These are phyloP conservation scores for Parus major DNA, from an alignment of 2,113 vertebrate species.

Conservation along the genomic window DNA sequence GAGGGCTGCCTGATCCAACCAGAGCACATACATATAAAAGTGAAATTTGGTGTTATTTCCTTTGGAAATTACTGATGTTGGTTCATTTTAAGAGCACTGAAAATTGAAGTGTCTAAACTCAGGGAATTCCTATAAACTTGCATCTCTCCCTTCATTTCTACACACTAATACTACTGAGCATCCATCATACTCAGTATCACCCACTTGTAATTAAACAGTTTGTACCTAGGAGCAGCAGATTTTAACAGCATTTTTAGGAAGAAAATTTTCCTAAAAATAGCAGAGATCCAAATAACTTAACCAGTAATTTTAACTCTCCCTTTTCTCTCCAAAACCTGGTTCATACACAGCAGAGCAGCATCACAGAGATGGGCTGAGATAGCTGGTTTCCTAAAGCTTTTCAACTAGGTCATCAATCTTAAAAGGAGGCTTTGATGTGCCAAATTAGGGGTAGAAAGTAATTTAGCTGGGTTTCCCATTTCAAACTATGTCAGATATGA, in stretches of 20 bases:
- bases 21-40: not conserved
- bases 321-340: not conserved
- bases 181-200: not conserved
- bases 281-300: not conserved
- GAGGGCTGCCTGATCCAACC: not conserved
- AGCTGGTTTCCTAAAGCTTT: not conserved
- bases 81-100: not conserved
- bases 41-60: not conserved
- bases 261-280: not conserved
- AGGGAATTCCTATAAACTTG: not conserved
- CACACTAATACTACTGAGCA: not conserved
- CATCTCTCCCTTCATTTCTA: not conserved
- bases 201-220: not conserved
- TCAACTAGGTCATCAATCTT: not conserved
- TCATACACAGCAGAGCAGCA: not conserved
- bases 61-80: not conserved
- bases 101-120: not conserved
- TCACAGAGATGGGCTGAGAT: not conserved
- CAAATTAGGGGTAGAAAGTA: not conserved
- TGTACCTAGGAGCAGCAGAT: not conserved
- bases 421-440: not conserved
- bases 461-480: not conserved
- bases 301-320: not conserved
- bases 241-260: not conserved
- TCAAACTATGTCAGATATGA: not conserved